A percentile compares a stretch with the other conserved stretches of the same genome.
Evolutionary conservation across 2,113 vertebrate species (phyloP).

Genomic region (Erythrocebus patas): DNA sequence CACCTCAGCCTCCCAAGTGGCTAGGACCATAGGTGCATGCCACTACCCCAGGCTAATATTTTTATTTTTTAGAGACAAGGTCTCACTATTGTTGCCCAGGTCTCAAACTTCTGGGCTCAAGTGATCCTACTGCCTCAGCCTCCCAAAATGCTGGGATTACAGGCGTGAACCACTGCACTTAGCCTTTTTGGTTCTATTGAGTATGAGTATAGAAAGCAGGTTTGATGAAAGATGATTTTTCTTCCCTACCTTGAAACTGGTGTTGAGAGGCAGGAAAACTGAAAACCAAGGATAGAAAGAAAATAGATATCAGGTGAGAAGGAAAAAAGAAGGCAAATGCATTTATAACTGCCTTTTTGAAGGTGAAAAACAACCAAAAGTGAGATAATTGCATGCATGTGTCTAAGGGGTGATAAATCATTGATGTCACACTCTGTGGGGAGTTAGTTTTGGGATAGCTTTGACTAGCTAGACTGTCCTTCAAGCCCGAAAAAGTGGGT

Average conservation of each 20-base stretch:
- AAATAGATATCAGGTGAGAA: not conserved
- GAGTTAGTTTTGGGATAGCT: not conserved
- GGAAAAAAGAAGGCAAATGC: not conserved
- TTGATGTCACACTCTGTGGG: not conserved
- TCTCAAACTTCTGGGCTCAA: no score
- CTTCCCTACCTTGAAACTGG: not conserved
- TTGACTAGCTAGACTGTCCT: not conserved
- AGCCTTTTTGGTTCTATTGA: not conserved
- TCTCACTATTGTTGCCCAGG: no score
- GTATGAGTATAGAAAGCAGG: not conserved
- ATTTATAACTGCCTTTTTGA: conserved; percentile 30
- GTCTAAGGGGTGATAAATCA: not conserved
- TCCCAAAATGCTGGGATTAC: no score
- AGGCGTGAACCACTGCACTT: no score
- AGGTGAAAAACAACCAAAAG: conserved; percentile 5
- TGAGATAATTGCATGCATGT: not conserved
- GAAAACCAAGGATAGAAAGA: not conserved
- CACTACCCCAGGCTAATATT: no score
- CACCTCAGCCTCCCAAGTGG: no score
- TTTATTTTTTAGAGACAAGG: no score
- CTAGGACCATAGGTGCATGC: no score
- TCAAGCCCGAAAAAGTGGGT: conserved; percentile 7
- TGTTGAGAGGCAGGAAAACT: not conserved
- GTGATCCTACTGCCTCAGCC: no score
- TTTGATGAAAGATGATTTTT: not conserved